Conservation (phyloP, 2,888 invertebrate species). For the Coenonympha arcania region DNA sequence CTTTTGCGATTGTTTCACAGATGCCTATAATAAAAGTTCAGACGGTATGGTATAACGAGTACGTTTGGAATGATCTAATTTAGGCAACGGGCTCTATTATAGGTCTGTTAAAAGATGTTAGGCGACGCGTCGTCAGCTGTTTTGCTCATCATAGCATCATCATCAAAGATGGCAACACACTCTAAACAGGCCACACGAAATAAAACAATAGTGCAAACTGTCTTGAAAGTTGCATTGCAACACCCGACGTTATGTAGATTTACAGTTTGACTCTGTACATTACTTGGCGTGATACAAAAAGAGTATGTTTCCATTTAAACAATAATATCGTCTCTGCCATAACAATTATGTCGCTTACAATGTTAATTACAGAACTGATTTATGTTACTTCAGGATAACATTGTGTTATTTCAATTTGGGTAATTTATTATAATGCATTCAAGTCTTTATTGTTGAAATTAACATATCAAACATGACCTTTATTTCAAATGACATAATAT, state of each 20-base stretch:
- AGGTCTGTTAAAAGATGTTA: constrained; percentile 37
- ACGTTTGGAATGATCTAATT: constrained; percentile 3
- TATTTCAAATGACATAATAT: neutral
- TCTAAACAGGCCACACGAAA: no score
- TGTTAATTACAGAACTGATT: constrained; percentile 9
- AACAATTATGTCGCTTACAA: constrained; percentile 35
- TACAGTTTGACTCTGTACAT: no score
- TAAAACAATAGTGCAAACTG: no score
- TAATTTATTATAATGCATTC: constrained; percentile 6
- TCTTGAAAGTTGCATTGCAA: no score
- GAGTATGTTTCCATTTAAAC: no score
- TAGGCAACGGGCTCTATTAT: neutral
- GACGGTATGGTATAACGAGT: neutral
- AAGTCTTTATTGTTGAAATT: constrained; percentile 3
- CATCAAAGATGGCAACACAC: no score
- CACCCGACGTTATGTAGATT: no score
- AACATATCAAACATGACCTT: constrained; percentile 1
- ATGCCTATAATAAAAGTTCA: constrained; percentile 4
- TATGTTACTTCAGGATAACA: neutral
- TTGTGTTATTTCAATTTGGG: constrained; percentile 2
- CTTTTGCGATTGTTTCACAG: neutral
- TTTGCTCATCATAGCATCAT: constrained; percentile 53
- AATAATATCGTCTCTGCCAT: constrained; percentile 35
- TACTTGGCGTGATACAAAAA: no score
- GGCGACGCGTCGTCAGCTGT: constrained; percentile 53